Evolutionary conservation across 2,797 vertebrate genomes (phyloP).

Genomic region (Sebastes matsubarae): DNA sequence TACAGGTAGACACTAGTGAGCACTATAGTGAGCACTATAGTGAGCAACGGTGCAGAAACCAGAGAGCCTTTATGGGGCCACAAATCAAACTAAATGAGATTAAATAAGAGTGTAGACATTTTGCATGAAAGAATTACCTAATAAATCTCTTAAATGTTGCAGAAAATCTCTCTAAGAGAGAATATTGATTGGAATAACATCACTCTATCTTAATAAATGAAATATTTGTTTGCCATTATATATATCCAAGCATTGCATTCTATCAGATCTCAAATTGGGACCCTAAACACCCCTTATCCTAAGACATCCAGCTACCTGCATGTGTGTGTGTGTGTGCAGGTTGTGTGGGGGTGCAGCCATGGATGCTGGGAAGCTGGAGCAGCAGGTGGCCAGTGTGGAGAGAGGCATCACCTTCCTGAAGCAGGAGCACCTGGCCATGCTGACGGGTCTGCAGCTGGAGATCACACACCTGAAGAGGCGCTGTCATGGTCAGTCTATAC

Average conservation of each 20-base stretch:
- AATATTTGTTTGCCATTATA: not conserved
- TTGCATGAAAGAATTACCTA: not conserved
- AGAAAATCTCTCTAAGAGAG: not conserved
- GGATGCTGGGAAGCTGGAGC: constrained; percentile 91
- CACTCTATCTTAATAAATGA: not conserved
- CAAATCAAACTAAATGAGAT: not conserved
- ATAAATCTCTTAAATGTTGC: not conserved
- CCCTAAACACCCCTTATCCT: not conserved
- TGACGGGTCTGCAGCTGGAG: constrained; percentile 91
- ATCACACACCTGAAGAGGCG: constrained; percentile 92
- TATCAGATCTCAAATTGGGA: not conserved
- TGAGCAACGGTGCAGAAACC: not conserved
- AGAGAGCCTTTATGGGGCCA: not conserved
- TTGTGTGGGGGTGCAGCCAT: constrained; percentile 76
- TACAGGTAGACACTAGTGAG: constrained; percentile 4
- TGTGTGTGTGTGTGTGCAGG: constrained; percentile 56
- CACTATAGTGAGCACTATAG: not conserved
- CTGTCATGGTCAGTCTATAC: constrained; percentile 87
- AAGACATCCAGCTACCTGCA: not conserved
- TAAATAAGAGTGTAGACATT: not conserved
- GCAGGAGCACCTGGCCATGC: constrained; percentile 92
- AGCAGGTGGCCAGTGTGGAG: constrained; percentile 94
- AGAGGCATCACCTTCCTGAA: constrained; percentile 92
- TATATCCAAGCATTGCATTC: not conserved
- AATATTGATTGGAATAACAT: not conserved